phyloP scores from a whole-genome alignment of 2,797 vertebrate genomes.

The Acropternis orthonyx region DNA sequence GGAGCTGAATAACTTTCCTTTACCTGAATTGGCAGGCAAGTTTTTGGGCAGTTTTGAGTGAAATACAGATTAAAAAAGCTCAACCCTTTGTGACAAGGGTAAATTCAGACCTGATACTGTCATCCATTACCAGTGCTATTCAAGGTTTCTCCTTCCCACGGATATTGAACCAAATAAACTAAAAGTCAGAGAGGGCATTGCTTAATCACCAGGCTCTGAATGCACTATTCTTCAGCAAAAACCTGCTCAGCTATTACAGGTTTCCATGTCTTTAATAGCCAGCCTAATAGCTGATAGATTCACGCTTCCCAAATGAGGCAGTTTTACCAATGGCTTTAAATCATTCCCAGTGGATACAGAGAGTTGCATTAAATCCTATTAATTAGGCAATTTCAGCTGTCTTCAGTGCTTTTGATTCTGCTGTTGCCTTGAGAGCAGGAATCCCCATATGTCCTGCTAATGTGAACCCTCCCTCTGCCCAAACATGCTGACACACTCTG shows the following conservation, averaged over 20 bases:
- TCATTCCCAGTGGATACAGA: constrained; percentile 17
- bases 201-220: constrained; percentile 23
- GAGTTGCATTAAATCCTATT: constrained; percentile 37
- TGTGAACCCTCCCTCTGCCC: background rate
- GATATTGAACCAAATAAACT: constrained; percentile 58
- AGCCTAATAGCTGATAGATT: background rate
- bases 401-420: background rate
- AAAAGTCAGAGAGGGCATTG: background rate
- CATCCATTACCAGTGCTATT: constrained; percentile 18
- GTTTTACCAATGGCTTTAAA: constrained; percentile 10
- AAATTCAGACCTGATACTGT: constrained; percentile 29
- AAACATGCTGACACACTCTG: background rate
- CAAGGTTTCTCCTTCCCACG: constrained; percentile 56
- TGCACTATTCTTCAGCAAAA: constrained; percentile 24
- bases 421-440: background rate
- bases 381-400: constrained; percentile 31
- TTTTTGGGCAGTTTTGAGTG: constrained; percentile 16
- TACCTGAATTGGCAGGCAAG: constrained; percentile 42
- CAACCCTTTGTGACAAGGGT: constrained; percentile 20
- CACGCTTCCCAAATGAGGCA: background rate
- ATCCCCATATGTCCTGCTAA: background rate
- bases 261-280: constrained; percentile 18
- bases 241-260: background rate
- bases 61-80: background rate
- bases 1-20: constrained; percentile 36